These are phyloP conservation scores for Morelia viridis DNA, from an alignment of 2,797 vertebrate species.

Conservation along the genomic window DNA sequence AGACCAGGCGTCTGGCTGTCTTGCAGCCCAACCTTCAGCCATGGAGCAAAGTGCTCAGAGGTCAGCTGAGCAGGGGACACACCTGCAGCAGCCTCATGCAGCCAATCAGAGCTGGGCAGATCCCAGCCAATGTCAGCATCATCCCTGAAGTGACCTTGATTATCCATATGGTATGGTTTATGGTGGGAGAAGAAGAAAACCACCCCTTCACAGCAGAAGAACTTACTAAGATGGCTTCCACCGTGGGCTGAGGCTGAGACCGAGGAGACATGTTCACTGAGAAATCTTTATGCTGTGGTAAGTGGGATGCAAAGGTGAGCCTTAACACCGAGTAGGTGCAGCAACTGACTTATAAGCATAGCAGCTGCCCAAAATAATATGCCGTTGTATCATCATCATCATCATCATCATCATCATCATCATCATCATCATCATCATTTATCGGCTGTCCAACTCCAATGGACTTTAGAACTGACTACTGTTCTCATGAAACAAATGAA, in stretches of 20 bases:
- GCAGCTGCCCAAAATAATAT: neutral
- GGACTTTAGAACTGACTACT: neutral
- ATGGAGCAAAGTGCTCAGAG: neutral
- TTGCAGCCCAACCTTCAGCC: neutral
- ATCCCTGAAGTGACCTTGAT: neutral
- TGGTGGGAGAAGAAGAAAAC: neutral
- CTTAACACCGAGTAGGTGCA: neutral
- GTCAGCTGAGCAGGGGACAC: neutral
- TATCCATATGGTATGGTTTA: neutral
- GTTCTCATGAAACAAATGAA: neutral
- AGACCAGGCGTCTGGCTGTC: neutral
- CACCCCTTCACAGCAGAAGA: neutral
- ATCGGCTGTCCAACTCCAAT: neutral
- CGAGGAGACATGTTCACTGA: neutral
- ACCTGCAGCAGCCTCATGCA: neutral
- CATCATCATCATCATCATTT: neutral
- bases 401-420: too few species aligned
- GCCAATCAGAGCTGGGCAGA: neutral
- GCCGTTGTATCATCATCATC: too few species aligned
- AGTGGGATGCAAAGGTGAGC: neutral
- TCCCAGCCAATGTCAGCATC: neutral
- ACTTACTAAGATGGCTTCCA: neutral
- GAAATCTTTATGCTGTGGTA: neutral
- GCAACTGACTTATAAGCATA: neutral
- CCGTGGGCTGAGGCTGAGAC: neutral